phyloP scores from a whole-genome alignment of 1,140 invertebrate genomes.

The Tetramorium simillimum region DNA sequence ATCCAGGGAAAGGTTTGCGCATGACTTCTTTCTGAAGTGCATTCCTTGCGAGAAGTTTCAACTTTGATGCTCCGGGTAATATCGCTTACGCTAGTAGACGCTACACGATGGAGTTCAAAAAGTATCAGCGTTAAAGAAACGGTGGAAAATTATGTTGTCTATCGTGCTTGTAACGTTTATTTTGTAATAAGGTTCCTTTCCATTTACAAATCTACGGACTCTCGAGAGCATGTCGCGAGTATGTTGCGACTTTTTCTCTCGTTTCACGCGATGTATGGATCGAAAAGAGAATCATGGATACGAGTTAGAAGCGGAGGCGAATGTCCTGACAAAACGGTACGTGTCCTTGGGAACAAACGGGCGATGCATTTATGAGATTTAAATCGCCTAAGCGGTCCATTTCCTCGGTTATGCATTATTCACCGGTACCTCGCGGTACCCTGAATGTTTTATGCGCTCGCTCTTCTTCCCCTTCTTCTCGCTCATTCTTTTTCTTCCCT shows the following conservation, averaged over 20 bases:
- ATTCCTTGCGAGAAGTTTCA: conserved; percentile 51
- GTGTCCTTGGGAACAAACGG: conserved; percentile 73
- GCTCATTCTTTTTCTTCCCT: conserved; percentile 14
- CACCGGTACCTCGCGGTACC: conserved; percentile 76
- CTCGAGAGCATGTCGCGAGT: neutral
- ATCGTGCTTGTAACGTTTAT: neutral
- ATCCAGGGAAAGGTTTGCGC: conserved; percentile 43
- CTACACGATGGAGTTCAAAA: conserved; percentile 21
- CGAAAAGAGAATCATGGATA: conserved; percentile 53
- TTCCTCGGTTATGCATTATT: conserved; percentile 83
- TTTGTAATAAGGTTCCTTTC: neutral
- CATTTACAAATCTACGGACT: neutral
- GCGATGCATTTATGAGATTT: conserved; percentile 84
- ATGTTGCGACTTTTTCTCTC: conserved; percentile 13
- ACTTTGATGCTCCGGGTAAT: conserved; percentile 51
- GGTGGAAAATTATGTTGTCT: conserved; percentile 22
- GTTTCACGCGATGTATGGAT: conserved; percentile 39
- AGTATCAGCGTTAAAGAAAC: conserved; percentile 21
- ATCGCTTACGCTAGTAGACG: conserved; percentile 14
- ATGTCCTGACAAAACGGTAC: conserved; percentile 73
- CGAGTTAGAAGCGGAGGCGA: conserved; percentile 50
- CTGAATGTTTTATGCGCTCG: conserved; percentile 82
- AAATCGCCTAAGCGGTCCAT: conserved; percentile 85
- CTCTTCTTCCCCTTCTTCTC: conserved; percentile 61
- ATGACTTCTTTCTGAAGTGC: conserved; percentile 44